Percentiles rank a stretch among this genome's conserved stretches.
Evolutionary conservation across 2,797 vertebrate genomes (phyloP).

Genomic region (Xiphophorus birchmanni): DNA sequence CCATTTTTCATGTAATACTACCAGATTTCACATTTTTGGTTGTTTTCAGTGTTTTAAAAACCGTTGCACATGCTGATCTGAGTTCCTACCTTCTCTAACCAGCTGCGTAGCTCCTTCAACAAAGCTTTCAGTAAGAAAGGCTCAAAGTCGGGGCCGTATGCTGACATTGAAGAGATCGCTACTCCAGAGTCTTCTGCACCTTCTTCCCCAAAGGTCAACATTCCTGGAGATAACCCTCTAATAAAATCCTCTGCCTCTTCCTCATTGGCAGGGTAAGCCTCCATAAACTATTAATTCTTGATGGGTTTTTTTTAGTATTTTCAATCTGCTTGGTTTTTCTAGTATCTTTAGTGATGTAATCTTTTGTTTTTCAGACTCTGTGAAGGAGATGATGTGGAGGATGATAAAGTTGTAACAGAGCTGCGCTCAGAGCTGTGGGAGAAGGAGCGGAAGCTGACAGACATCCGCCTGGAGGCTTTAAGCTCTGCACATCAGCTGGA

Average conservation of each 20-base stretch:
- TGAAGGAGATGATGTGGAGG: constrained; percentile 76
- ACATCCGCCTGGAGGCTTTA: constrained; percentile 95
- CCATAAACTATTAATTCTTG: background rate
- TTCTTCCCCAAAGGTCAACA: constrained; percentile 92
- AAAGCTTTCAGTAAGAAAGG: constrained; percentile 99
- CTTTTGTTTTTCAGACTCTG: constrained; percentile 78
- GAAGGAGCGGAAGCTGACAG: constrained; percentile 97
- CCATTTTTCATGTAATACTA: constrained; percentile 1
- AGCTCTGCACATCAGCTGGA: constrained; percentile 96
- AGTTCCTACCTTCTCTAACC: constrained; percentile 21
- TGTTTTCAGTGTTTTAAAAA: background rate
- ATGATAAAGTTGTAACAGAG: constrained; percentile 91
- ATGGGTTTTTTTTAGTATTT: background rate
- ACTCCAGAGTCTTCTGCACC: constrained; percentile 96
- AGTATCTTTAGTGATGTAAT: constrained; percentile 4
- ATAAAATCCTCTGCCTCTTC: constrained; percentile 85
- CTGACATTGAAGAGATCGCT: constrained; percentile 96
- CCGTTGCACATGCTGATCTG: background rate
- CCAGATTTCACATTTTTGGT: background rate
- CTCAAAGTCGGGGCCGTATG: constrained; percentile 91
- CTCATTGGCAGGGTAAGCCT: constrained; percentile 82
- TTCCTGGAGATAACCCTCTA: constrained; percentile 77
- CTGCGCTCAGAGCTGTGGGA: constrained; percentile 96
- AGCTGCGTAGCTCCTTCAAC: constrained; percentile 99
- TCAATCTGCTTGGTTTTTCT: background rate